Evolutionary conservation across 2,113 vertebrate species (phyloP), one percentile per base, ranked within the genome.

Genomic region (Mesocricetus auratus): DNA sequence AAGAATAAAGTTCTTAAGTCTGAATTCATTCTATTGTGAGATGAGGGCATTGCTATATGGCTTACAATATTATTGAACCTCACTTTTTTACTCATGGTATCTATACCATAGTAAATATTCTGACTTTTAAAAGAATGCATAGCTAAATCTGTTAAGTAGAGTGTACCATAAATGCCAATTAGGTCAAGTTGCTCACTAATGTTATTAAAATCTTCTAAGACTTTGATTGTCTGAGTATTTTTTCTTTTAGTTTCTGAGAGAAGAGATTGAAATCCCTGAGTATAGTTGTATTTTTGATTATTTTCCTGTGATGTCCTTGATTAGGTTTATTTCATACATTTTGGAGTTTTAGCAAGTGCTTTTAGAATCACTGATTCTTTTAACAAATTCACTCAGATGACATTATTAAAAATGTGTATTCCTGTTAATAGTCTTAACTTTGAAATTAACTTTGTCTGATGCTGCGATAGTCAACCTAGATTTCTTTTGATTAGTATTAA

Each of bases 311-410:
- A 50, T 66, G 7, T 31, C 15, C 16, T 50, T 96, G 83, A 83
- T 90, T 94, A 75, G 5, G 81, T 95, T 89, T 85, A 62, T 11
- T 89, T 87, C n/a, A 36, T 45, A 31, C 86, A 73, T 81, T 94
- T 71, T 93, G 39, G 93, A 89, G 22, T 64, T 91, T 4, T 66
- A 7, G 53, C 86, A 69, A 69, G 15, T 31, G 0, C 42, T 71
- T 83, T 95, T 58, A 60, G 26, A 94, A 86, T 39, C 69, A 36
- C 58, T 82, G 79, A 86, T 89, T 77, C 2, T 62, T 53, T 45
- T 78, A 68, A 89, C 39, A 29, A 94, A 58, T 86, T 62, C 22
- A 10, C 15, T 66, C 56, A 68, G 74, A 22, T 90, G 56, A 5
- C 17, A 42, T 36, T 95, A 58, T 73, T 56, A 31, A 56, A 91